These are phyloP conservation scores for Arbacia lixula DNA, from an alignment of 53 echinoderm and acorn worm species.

Conservation along the genomic window DNA sequence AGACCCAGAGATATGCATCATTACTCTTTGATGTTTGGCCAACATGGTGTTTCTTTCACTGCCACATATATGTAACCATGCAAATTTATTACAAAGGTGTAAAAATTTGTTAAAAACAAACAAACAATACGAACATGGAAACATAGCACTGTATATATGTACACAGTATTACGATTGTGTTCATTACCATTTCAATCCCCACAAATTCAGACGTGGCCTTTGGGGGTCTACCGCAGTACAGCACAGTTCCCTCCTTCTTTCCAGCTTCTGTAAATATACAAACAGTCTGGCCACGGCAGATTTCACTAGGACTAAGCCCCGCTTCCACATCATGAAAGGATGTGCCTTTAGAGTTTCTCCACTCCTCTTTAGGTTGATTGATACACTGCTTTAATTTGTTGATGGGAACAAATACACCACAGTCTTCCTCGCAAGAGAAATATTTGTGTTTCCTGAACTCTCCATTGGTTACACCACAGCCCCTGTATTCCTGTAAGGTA, in stretches of 20 bases:
- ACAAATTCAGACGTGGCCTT: background rate
- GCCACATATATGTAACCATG: too few relatives aligned
- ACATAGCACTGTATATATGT: too few relatives aligned
- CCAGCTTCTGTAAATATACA: conserved; percentile 7
- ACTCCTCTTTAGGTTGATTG: background rate
- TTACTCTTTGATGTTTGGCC: too few relatives aligned
- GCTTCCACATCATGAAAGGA: background rate
- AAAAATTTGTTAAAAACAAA: too few relatives aligned
- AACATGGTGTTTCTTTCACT: too few relatives aligned
- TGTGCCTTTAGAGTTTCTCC: background rate
- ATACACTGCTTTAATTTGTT: conserved; percentile 42
- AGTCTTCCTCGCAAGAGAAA: conserved; percentile 60
- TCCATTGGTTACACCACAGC: conserved; percentile 66
- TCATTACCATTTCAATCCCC: conserved; percentile 20
- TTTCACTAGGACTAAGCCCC: background rate
- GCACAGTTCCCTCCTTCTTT: background rate
- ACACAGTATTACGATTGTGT: too few relatives aligned
- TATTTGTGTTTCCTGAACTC: conserved; percentile 47
- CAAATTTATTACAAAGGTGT: too few relatives aligned
- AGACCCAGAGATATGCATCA: too few relatives aligned
- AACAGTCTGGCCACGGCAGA: conserved; percentile 10
- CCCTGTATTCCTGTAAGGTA: conserved; percentile 62
- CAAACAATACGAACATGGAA: too few relatives aligned
- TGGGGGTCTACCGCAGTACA: conserved; percentile 23
- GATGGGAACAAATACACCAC: conserved; percentile 68